Conservation (phyloP, 2,888 invertebrate species). For the Heliconius sara region DNA sequence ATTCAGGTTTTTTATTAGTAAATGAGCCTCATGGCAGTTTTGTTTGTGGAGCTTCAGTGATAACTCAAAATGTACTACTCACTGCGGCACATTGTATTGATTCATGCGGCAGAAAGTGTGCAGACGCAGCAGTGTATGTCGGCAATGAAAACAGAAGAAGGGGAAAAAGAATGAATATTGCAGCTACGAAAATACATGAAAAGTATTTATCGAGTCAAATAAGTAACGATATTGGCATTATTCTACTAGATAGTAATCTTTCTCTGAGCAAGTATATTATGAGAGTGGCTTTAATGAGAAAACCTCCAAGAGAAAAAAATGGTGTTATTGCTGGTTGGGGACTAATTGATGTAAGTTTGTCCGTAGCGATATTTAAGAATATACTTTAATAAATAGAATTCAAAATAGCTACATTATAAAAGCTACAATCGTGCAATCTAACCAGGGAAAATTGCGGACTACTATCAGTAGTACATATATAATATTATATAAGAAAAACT, state of each 20-base stretch:
- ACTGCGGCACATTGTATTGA: slow-evolving; percentile 59
- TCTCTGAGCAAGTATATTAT: slow-evolving; percentile 19
- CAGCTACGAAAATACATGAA: slow-evolving; percentile 20
- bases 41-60: slow-evolving; percentile 56
- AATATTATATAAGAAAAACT: neutral
- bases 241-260: slow-evolving; percentile 25
- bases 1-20: slow-evolving; percentile 52
- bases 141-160: slow-evolving; percentile 48
- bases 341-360: slow-evolving; percentile 37
- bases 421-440: neutral
- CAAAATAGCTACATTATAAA: neutral
- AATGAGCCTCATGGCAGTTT: slow-evolving; percentile 6
- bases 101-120: slow-evolving; percentile 30
- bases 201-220: slow-evolving; percentile 6
- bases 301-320: neutral
- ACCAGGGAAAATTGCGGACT: no score
- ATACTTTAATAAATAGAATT: neutral
- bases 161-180: slow-evolving; percentile 34
- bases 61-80: slow-evolving; percentile 54
- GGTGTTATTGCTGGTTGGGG: slow-evolving; percentile 44
- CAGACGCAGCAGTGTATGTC: slow-evolving; percentile 36
- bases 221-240: slow-evolving; percentile 39
- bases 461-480: no score
- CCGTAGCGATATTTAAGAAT: neutral
- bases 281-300: slow-evolving; percentile 29